Evolutionary conservation across 2,888 invertebrate genomes (phyloP), one percentile per base, ranked within the genome.

Genomic region (Papilio elwesi): DNA sequence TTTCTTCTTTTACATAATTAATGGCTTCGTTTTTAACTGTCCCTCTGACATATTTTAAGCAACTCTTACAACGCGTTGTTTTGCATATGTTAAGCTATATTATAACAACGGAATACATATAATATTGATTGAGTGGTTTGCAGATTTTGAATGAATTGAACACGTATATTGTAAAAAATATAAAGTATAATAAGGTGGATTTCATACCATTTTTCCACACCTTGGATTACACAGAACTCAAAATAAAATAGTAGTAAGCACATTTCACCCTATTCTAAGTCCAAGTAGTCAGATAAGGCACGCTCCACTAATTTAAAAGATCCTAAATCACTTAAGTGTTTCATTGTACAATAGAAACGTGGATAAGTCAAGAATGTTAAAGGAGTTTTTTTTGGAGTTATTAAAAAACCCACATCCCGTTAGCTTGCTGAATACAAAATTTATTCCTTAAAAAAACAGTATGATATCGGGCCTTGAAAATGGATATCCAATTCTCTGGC

Each of bases 251-350:
- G 81, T 79, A 80, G 81, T 81, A 76, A 78, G 78, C 78, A 81
- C 82, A 82, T 87, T 85, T 85, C 82, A 74, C 75, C 77, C 77
- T 82, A 87, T 89, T 88, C 84, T 85, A 80, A 82, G 78, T 80
- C 79, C 79, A 78, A 78, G 79, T 76, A 77, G 81, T 76, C 53
- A 78, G 88, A 89, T 89, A 88, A 86, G 84, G 83, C 90, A 90
- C 90, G 90, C 77, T 76, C 76, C 74, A 75, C 74, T 84, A 79
- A 84, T 88, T 84, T 79, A 80, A 70, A 65, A 72, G 69, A 73
- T 74, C 79, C 79, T 80, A 80, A 84, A 82, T 83, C 84, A 79
- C 78, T 77, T 71, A 74, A 83, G 80, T 51, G 69, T 80, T 78
- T 75, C 75, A 73, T 73, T 74, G 68, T 71, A 65, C 73, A 52